Evolutionary conservation across 2,797 vertebrate species (phyloP), one percentile per base, ranked within the genome.

Genomic region (Mus minutoides): DNA sequence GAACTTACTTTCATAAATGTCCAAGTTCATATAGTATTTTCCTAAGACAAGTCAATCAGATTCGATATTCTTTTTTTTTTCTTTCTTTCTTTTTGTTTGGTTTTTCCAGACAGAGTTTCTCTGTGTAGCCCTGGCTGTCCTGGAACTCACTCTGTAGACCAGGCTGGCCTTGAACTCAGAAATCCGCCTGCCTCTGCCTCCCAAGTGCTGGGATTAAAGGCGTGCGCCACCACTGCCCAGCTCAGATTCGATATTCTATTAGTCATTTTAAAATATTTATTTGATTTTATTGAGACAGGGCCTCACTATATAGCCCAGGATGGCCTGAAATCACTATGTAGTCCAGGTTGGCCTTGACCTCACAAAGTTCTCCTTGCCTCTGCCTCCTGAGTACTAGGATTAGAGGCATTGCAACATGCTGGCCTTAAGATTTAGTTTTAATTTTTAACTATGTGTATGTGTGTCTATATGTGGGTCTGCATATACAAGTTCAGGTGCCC

Each of bases 1-100:
- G 60, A 82, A 43, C 75, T 95, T 46, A 86, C 11, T 92, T 90
- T 84, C 5, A 46, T 94, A 89, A 91, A 92, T 43, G 76, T n/a
- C 24, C 12, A 93, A 62, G 24, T 76, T 84, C 43, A 69, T 93
- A 79, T 46, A 24, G 37, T 60, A 60, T 92, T 96, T 94, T 90
- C 71, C 62, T 87, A 62, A 88, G 37, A 40, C 56, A 84, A 67
- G 54, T 3, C 34, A 62, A 91, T 79, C 31, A 86, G 80, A 73
- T 76, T 91, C 49, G 29, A 17, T 83, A 58, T 89, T 52, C 90
- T 3, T 83, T 60, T 83, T 29, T 40, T 62, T 80, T n/a, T n/a
- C n/a, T n/a, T n/a, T n/a, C n/a, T n/a, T n/a, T n/a, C n/a, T n/a
- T 3, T 83, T 60, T 83, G 29, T 40, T 62, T 80, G 56, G 24